These are phyloP conservation scores for human (Homo sapiens) DNA, from an alignment of 2,113 vertebrate species.

Conservation along the genomic window GRCh38 chr1:38783001-38783500, in stretches of 20 bases:
- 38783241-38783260: background rate
- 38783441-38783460: background rate
- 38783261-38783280: background rate
- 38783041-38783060: slow-evolving; percentile 35
- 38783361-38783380: slow-evolving; percentile 27
- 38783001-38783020: background rate
- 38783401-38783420: slow-evolving; percentile 57
- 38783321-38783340: background rate
- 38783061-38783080: slow-evolving; percentile 49
- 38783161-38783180: background rate
- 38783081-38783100: background rate
- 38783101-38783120: background rate
- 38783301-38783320: background rate
- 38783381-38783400: slow-evolving; percentile 62
- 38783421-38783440: background rate
- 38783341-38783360: background rate
- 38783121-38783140: background rate
- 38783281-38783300: background rate
- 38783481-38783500: background rate
- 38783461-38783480: slow-evolving; percentile 40
- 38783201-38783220: background rate
- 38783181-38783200: background rate
- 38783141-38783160: background rate
- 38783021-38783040: background rate
- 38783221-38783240: background rate